Conservation (phyloP, 2,888 invertebrate genomes). For the Tipula confusa region DNA sequence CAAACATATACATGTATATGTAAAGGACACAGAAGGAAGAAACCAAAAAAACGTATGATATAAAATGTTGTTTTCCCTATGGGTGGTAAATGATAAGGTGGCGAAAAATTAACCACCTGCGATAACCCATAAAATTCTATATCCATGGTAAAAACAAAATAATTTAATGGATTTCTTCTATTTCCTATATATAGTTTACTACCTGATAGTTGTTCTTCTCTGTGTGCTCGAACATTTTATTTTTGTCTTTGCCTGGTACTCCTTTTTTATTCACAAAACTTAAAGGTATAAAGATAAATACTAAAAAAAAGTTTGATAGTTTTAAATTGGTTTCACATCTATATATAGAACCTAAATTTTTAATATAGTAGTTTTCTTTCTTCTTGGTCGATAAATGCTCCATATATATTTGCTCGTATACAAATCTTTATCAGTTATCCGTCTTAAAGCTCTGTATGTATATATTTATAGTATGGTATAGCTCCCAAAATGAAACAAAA, state of each 20-base stretch:
- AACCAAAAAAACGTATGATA: background rate
- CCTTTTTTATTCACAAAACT: background rate
- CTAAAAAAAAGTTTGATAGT: background rate
- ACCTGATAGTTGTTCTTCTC: background rate
- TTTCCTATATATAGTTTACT: background rate
- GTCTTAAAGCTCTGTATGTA: background rate
- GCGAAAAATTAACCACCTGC: slow-evolving; percentile 16
- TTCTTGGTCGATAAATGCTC: background rate
- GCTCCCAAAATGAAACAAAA: background rate
- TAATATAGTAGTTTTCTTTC: background rate
- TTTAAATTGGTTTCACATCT: background rate
- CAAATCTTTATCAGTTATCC: background rate
- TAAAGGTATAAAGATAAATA: background rate
- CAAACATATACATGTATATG: no score
- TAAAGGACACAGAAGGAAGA: background rate
- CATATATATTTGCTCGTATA: background rate
- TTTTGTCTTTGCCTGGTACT: no score
- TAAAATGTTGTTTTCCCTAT: background rate
- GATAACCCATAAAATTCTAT: slow-evolving; percentile 17
- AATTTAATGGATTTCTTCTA: background rate
- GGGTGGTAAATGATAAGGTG: slow-evolving; percentile 5
- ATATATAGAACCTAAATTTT: background rate
- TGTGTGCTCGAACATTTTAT: background rate
- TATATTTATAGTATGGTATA: background rate
- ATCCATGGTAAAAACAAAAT: background rate